phyloP scores from a whole-genome alignment of 2,888 invertebrate genomes.

The Melieria omissa region DNA sequence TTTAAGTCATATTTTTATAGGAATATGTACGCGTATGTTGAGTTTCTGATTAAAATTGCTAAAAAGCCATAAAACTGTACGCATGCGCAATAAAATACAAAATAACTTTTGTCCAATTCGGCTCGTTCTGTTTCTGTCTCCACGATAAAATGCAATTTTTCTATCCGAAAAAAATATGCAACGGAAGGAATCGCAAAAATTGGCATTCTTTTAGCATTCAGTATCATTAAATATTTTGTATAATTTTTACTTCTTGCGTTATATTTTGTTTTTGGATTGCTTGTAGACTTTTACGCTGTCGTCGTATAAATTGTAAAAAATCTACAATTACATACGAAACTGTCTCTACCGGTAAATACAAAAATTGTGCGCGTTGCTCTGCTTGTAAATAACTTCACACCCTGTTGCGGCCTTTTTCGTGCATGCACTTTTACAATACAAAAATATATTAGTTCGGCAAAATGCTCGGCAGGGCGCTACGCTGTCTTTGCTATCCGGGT shows the following conservation, averaged over 20 bases:
- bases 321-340: constrained; percentile 12
- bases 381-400: background rate
- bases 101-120: constrained; percentile 23
- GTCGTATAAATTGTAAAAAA: background rate
- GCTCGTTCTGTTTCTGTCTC: constrained; percentile 26
- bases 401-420: constrained; percentile 3
- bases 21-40: constrained; percentile 45
- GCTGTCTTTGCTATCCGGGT: too few relatives aligned
- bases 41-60: constrained; percentile 42
- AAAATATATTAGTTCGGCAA: constrained; percentile 5
- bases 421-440: constrained; percentile 11
- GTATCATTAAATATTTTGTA: background rate
- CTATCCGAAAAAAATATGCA: constrained; percentile 45
- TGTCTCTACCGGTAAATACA: background rate
- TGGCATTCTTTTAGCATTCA: constrained; percentile 42
- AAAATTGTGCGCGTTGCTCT: constrained; percentile 28
- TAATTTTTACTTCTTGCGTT: background rate
- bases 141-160: constrained; percentile 44
- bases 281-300: too few relatives aligned
- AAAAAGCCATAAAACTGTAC: constrained; percentile 46
- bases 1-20: constrained; percentile 46
- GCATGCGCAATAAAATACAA: constrained; percentile 35
- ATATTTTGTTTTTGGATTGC: background rate
- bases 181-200: constrained; percentile 52
- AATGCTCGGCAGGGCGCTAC: too few relatives aligned